These are phyloP conservation scores for Sebastes aleutianus DNA, from an alignment of 2,797 vertebrate genomes.

Conservation along the genomic window DNA sequence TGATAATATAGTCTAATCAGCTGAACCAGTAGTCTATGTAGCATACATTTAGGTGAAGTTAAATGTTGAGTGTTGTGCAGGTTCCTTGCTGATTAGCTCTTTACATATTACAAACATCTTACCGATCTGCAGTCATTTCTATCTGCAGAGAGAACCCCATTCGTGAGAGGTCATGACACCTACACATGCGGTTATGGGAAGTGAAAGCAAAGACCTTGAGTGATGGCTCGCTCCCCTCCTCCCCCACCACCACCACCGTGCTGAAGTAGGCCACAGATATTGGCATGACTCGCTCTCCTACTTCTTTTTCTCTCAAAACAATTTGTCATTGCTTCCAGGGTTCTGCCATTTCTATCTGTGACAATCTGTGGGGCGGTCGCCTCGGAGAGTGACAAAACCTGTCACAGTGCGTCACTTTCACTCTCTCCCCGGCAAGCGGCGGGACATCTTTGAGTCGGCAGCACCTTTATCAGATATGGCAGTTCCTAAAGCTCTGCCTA, in stretches of 20 bases:
- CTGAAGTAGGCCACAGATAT: slow-evolving; percentile 66
- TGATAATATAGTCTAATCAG: not conserved
- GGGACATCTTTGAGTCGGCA: slow-evolving; percentile 70
- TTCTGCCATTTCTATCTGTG: slow-evolving; percentile 74
- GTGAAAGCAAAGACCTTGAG: slow-evolving; percentile 40
- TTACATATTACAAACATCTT: not conserved
- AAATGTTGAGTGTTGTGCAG: not conserved
- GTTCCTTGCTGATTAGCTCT: not conserved
- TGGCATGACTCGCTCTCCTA: slow-evolving; percentile 53
- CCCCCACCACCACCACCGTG: not conserved
- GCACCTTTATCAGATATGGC: slow-evolving; percentile 80
- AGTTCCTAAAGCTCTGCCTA: slow-evolving; percentile 72
- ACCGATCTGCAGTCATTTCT: not conserved
- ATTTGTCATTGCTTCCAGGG: slow-evolving; percentile 75
- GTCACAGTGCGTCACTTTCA: slow-evolving; percentile 76
- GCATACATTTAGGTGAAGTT: not conserved
- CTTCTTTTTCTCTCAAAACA: slow-evolving; percentile 65
- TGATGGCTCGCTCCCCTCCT: slow-evolving; percentile 26
- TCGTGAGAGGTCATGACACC: slow-evolving; percentile 25
- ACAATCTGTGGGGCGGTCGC: slow-evolving; percentile 73
- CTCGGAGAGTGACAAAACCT: slow-evolving; percentile 79
- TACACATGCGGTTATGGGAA: slow-evolving; percentile 5
- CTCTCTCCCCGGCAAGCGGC: slow-evolving; percentile 65
- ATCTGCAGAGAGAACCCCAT: not conserved
- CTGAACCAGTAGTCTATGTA: not conserved